Conservation (phyloP, 37 sponge, comb jelly and placozoan species). For the Hexactinellida sp. region DNA sequence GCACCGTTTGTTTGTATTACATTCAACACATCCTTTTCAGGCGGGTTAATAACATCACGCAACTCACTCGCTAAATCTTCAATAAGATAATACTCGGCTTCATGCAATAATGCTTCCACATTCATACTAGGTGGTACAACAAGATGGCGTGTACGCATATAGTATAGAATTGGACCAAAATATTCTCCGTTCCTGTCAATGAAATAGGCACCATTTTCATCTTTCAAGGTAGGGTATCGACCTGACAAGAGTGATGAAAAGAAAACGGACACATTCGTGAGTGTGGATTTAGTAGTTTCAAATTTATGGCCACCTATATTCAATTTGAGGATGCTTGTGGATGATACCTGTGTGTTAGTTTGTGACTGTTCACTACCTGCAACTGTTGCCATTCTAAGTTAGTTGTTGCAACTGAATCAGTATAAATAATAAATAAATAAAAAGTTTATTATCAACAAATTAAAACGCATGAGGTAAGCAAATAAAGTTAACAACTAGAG, state of each 20-base stretch:
- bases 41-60: background rate
- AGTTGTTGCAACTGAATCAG: background rate
- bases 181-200: constrained; percentile 5
- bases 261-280: background rate
- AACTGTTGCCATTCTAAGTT: background rate
- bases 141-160: background rate
- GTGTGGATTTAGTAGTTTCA: background rate
- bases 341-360: no score
- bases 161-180: background rate
- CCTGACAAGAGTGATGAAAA: background rate
- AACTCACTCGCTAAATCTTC: constrained; percentile 9
- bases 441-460: background rate
- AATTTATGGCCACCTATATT: constrained; percentile 10
- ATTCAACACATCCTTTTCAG: background rate
- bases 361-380: background rate
- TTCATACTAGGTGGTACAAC: background rate
- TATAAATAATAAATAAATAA: background rate
- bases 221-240: background rate
- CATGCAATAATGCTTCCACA: background rate
- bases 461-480: no score
- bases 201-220: background rate
- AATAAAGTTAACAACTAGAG: no score
- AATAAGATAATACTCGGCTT: background rate
- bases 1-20: constrained; percentile 17
- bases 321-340: background rate